Base-by-base conservation (phyloP, 2,113 vertebrate genomes). In the Platycercus adscitus region DNA sequence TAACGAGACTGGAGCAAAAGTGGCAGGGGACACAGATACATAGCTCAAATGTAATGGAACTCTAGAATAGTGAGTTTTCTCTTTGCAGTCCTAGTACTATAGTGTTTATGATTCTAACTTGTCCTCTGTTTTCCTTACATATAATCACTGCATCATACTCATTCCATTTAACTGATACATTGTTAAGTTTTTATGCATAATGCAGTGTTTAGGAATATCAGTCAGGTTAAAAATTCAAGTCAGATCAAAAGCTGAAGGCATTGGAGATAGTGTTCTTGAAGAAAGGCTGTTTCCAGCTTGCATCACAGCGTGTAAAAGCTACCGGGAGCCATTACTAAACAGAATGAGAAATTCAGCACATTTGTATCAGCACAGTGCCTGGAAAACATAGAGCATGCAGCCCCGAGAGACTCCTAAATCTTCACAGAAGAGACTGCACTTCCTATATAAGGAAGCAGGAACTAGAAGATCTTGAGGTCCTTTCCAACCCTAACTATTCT, bases 311-410 rank as follows among this genome's bases (percentile, higher is more conserved):
- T 87, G 56, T 65, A 69, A 88, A 87, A 92, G 72, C 92, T 86
- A 55, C n/a, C 72, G 73, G 90, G 94, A 96, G 41, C 65, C 86
- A 76, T 91, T 92, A 92, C 93, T 92, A 92, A 93, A 76, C 61
- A 89, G 78, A 81, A 71, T 78, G 86, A 81, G 73, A 92, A 87
- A 72, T 39, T 52, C 91, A 89, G 83, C 77, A 86, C 84, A 77
- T 71, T 91, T 84, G 61, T 75, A 68, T 93, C 89, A 95, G 93
- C 73, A 60, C 55, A 66, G 72, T 11, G 61, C 83, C 83, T 84
- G 81, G 91, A 95, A 93, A 84, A 88, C 52, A 76, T 35, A 75
- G 11, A 81, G 50, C 55, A 1, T 2, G 2, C 61, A 84, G 83
- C 73, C 61, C 72, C 63, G 35, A 78, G 56, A 84, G 52, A 65